phyloP scores from a whole-genome alignment of 2,113 vertebrate genomes.

The Vulpes ferrilata region DNA sequence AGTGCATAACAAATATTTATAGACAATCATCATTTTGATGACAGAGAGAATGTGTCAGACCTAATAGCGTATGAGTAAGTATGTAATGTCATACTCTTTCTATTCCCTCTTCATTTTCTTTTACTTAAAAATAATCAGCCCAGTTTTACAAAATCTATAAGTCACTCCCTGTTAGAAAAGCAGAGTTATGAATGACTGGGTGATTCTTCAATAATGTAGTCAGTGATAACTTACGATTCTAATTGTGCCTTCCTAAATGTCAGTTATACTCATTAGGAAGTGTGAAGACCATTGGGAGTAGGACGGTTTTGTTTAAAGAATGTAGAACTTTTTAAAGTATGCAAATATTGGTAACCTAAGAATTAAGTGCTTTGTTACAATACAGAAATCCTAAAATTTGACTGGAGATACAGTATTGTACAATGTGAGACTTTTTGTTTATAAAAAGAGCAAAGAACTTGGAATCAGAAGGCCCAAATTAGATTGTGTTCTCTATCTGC shows the following conservation, averaged over 20 bases:
- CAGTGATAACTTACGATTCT: conserved; percentile 14
- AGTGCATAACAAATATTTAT: conserved; percentile 85
- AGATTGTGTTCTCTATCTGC: neutral
- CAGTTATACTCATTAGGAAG: conserved; percentile 23
- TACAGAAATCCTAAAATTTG: neutral
- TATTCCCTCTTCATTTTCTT: neutral
- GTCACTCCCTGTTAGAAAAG: conserved; percentile 40
- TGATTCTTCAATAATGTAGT: conserved; percentile 50
- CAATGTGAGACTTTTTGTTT: neutral
- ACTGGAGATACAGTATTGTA: neutral
- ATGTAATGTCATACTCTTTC: neutral
- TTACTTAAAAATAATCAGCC: conserved; percentile 40
- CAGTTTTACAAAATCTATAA: conserved; percentile 43
- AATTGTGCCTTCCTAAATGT: conserved; percentile 64
- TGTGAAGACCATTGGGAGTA: neutral
- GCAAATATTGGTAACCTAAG: conserved; percentile 9
- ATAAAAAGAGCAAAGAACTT: neutral
- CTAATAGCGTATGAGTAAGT: neutral
- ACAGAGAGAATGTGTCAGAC: neutral
- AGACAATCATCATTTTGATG: conserved; percentile 71
- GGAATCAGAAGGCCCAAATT: neutral
- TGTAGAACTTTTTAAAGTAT: conserved; percentile 48
- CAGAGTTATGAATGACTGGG: neutral
- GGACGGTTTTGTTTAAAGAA: neutral
- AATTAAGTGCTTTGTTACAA: neutral